These are phyloP conservation scores for Cottus gobio DNA, from an alignment of 2,113 vertebrate species.

Conservation along the genomic window DNA sequence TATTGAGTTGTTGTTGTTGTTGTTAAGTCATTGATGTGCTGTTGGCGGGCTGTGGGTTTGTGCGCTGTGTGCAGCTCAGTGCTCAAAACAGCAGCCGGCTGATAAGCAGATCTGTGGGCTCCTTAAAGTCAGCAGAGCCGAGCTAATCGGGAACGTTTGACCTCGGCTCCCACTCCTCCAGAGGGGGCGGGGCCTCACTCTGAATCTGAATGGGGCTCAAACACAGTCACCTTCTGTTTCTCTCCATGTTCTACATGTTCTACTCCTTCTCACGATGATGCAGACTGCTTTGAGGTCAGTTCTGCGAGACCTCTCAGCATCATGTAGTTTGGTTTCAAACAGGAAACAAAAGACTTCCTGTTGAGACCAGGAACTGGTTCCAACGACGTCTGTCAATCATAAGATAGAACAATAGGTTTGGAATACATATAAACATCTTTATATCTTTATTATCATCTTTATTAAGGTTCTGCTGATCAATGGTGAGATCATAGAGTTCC, in stretches of 20 bases:
- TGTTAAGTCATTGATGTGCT: constrained; percentile 29
- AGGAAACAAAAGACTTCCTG: not conserved
- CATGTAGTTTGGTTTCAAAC: not conserved
- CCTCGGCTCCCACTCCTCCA: constrained; percentile 48
- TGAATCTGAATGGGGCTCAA: constrained; percentile 18
- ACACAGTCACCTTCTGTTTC: constrained; percentile 37
- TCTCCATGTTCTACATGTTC: constrained; percentile 23
- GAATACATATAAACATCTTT: not conserved
- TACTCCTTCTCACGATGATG: constrained; percentile 19
- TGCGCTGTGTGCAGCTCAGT: constrained; percentile 11
- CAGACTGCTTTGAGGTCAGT: not conserved
- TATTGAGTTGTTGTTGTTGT: not conserved
- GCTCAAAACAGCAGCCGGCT: constrained; percentile 56
- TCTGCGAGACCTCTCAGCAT: not conserved
- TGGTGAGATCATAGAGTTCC: no score
- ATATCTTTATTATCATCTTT: no score
- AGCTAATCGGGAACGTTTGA: constrained; percentile 43
- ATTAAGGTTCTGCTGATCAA: no score
- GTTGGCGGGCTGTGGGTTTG: no score
- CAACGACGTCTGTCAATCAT: not conserved
- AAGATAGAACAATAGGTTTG: not conserved
- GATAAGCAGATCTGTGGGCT: constrained; percentile 24
- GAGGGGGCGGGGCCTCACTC: not conserved
- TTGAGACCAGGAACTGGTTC: not conserved
- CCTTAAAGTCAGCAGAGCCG: constrained; percentile 52